A percentile compares a stretch with the other conserved stretches of the same genome.
These are phyloP conservation scores for Calliopsis andreniformis DNA, from an alignment of 1,140 invertebrate species.

Conservation along the genomic window DNA sequence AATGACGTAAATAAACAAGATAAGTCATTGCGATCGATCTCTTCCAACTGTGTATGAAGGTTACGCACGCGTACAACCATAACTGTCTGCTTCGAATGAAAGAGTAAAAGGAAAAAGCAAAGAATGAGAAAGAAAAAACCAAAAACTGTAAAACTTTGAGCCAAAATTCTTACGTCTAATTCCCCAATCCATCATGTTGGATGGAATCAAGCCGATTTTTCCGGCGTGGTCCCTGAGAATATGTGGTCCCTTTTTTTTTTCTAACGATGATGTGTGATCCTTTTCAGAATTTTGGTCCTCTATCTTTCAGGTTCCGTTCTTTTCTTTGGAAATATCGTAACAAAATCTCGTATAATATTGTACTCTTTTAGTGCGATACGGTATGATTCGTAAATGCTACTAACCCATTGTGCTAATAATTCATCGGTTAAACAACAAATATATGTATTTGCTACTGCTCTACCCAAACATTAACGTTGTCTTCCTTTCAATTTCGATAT, in stretches of 20 bases:
- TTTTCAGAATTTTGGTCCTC: constrained; percentile 9
- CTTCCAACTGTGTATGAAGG: not conserved
- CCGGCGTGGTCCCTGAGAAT: constrained; percentile 18
- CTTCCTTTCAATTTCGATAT: no score
- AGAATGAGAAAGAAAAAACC: not conserved
- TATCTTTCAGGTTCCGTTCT: not conserved
- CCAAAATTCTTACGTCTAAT: constrained; percentile 87
- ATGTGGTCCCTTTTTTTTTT: constrained; percentile 1
- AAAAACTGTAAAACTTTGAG: no score
- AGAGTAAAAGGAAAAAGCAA: not conserved
- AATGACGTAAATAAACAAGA: not conserved
- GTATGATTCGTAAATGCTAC: no score
- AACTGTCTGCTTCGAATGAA: not conserved
- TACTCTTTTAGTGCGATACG: no score
- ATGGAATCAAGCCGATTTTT: constrained; percentile 2
- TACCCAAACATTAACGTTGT: no score
- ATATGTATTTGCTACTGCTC: no score
- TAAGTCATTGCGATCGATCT: not conserved
- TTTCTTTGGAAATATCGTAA: not conserved
- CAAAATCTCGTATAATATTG: no score
- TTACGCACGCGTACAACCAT: not conserved
- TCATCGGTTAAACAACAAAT: no score
- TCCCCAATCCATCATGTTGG: constrained; percentile 89
- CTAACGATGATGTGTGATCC: not conserved
- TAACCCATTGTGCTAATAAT: no score